Base-by-base conservation (phyloP, 2,888 invertebrate genomes). In the Sinopyrophorus schimmeli region DNA sequence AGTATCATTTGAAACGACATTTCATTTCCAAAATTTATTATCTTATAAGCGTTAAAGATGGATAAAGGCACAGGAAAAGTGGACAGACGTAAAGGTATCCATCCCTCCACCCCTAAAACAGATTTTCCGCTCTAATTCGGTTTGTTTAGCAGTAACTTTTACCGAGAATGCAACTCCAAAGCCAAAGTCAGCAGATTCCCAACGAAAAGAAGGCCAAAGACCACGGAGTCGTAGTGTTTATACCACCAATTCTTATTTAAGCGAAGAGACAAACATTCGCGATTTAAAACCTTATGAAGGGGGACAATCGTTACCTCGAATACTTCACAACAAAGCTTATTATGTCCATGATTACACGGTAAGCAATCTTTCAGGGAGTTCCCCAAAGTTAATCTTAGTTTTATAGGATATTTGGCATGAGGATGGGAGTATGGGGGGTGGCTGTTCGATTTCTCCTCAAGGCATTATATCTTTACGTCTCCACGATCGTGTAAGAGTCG, bases 401-500 rank as follows among this genome's bases (percentile, higher is more conserved):
- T 20, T 30, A 5, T 47, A 57, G 37, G 63, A 62, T 9, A 46
- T 60, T 14, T 64, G 62, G 61, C 58, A 59, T 26, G 59, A 55
- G 15, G 67, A 67, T 7, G 76, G 78, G 5, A 75, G 77, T 7
- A 79, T 80, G 3, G 78, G 80, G 11, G 80, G 81, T 55, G 81
- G 81, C 32, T 82, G 82, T 4, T 80, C 83, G 1, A 83, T 84
- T 17, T 87, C 89, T 35, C 84, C 87, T 0, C 87, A 90, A 65
- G 92, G 92, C 2, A 89, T 89, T 0, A 86, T 92, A 60, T 89
- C 89, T 32, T 74, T 92, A 53, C 80, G 89, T 47, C 77, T 92
- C 37, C 83, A 86, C 59, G 88, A 89, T 58, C 79, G 87, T 54
- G 85, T 92, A 38, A 83, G 89, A 57, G 88, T 92, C 53, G 92